These are phyloP conservation scores for Bradysia coprophila DNA, from an alignment of 1,140 invertebrate species.

Conservation along the genomic window DNA sequence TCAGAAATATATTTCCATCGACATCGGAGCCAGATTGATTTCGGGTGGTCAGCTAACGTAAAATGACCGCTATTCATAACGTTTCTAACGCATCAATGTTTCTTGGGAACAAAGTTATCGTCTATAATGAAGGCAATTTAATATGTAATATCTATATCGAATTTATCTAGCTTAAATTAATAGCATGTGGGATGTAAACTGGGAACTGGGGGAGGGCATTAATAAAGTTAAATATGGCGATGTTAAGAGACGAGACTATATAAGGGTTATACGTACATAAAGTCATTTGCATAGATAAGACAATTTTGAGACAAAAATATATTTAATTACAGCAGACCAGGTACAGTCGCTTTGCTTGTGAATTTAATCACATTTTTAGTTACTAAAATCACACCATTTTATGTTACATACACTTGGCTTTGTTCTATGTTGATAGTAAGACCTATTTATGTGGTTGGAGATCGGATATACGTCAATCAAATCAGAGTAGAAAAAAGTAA, in stretches of 20 bases:
- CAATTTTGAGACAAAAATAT: no score
- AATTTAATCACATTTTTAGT: no score
- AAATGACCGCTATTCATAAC: neutral
- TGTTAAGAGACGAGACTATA: no score
- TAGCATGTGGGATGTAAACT: neutral
- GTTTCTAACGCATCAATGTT: neutral
- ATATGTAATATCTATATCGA: neutral
- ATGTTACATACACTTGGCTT: neutral
- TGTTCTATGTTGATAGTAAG: neutral
- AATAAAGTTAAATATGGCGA: neutral
- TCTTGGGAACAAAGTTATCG: neutral
- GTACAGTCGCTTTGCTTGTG: no score
- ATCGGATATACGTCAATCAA: neutral
- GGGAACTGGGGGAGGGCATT: neutral
- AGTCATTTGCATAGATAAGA: no score
- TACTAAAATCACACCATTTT: neutral
- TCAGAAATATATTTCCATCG: no score
- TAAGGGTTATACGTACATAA: no score
- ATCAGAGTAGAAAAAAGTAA: neutral
- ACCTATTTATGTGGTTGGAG: neutral
- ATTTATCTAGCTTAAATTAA: conserved; percentile 3
- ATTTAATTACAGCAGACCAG: no score
- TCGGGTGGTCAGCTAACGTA: neutral
- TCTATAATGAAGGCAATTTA: conserved; percentile 2
- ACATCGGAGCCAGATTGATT: neutral